Percentiles rank a stretch among this genome's conserved stretches.
Evolutionary conservation across 2,797 vertebrate species (phyloP).

Genomic region (Acanthurus lineatus): DNA sequence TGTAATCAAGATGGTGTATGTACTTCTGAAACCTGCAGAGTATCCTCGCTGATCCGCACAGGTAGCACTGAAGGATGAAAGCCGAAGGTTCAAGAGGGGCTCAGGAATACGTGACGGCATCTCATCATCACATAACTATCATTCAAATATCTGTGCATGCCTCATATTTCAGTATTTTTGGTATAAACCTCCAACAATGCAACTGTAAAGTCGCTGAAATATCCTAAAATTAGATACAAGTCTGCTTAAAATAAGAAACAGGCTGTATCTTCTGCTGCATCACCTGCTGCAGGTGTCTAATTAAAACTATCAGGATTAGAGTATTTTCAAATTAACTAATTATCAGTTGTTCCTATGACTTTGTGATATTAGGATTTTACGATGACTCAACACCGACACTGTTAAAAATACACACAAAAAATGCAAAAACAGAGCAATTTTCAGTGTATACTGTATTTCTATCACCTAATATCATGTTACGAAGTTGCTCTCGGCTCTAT

Average conservation of each 20-base stretch:
- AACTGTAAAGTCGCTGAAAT: conserved; percentile 10
- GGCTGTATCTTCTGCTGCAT: background rate
- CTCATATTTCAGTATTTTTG: conserved; percentile 5
- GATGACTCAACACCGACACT: background rate
- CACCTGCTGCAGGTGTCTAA: conserved; percentile 6
- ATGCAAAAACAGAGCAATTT: background rate
- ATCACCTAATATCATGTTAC: background rate
- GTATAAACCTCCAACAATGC: conserved; percentile 10
- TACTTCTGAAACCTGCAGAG: conserved; percentile 62
- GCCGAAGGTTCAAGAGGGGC: conserved; percentile 39
- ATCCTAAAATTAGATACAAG: conserved; percentile 17
- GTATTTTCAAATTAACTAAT: background rate
- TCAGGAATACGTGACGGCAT: conserved; percentile 21
- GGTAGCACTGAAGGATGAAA: conserved; percentile 56
- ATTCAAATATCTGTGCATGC: conserved; percentile 20
- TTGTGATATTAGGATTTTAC: background rate
- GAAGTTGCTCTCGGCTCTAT: conserved; percentile 23
- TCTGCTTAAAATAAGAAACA: background rate
- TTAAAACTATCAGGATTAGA: conserved; percentile 3
- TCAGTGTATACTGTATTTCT: background rate
- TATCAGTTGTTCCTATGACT: background rate
- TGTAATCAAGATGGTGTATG: conserved; percentile 46
- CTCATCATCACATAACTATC: background rate
- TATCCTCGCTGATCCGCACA: conserved; percentile 62
- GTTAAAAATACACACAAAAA: background rate